Evolutionary conservation across 1,140 invertebrate species (phyloP).

Genomic region (Neodiprion virginianus): DNA sequence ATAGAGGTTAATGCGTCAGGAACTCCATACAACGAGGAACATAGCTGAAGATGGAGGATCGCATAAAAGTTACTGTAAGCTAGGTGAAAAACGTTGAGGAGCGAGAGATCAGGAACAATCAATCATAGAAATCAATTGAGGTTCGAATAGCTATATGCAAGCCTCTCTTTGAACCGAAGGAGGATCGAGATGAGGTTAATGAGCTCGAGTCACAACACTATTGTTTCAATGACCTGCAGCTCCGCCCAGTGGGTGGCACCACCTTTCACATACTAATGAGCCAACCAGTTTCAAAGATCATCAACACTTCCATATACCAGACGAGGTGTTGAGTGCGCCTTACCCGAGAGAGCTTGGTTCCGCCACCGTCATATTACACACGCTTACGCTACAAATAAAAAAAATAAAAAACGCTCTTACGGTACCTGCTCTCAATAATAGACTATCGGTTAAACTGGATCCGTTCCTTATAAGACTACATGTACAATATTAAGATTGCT

Average conservation of each 20-base stretch:
- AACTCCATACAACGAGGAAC: neutral
- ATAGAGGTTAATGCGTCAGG: conserved; percentile 2
- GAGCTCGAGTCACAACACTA: conserved; percentile 45
- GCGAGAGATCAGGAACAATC: conserved; percentile 27
- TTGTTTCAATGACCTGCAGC: conserved; percentile 46
- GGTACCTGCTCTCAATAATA: too few relatives aligned
- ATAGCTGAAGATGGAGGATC: too few relatives aligned
- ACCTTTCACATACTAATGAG: conserved; percentile 43
- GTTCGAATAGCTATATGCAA: neutral
- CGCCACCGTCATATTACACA: neutral
- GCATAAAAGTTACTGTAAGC: neutral
- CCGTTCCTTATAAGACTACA: too few relatives aligned
- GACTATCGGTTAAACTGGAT: too few relatives aligned
- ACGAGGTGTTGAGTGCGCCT: conserved; percentile 23
- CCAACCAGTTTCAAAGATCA: conserved; percentile 40
- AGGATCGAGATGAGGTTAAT: conserved; percentile 26
- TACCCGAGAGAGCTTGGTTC: conserved; percentile 1
- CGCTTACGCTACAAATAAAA: too few relatives aligned
- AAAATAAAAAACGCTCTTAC: too few relatives aligned
- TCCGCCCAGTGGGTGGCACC: conserved; percentile 45
- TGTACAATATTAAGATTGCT: too few relatives aligned
- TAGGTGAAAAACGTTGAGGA: neutral
- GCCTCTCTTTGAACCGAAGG: too few relatives aligned
- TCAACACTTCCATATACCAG: conserved; percentile 31
- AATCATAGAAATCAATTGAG: conserved; percentile 43